Evolutionary conservation across 2,113 vertebrate species (phyloP).

Genomic region (Sigmodon hispidus): DNA sequence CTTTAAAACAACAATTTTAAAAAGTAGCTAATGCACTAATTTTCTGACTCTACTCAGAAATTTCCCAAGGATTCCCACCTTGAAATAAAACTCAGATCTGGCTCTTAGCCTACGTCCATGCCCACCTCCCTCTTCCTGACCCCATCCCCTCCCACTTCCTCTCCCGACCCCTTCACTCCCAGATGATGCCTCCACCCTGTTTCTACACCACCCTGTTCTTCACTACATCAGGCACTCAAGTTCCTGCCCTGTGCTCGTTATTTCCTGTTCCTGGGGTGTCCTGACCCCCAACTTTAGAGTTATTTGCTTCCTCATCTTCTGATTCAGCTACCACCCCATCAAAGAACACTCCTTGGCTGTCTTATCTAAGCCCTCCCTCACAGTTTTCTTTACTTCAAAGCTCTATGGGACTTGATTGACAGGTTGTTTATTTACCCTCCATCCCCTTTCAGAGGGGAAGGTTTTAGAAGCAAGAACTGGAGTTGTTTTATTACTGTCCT

Average conservation of each 20-base stretch:
- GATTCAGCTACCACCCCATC: neutral
- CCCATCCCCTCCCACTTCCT: constrained; percentile 27
- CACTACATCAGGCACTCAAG: accelerated
- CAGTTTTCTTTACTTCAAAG: neutral
- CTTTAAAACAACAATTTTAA: neutral
- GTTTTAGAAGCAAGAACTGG: neutral
- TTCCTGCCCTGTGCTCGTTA: neutral
- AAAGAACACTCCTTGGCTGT: neutral
- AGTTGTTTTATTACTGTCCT: neutral
- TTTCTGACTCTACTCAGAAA: neutral
- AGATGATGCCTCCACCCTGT: neutral
- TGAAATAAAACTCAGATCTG: neutral
- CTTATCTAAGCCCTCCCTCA: neutral
- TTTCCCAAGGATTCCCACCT: neutral
- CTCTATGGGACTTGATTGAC: neutral
- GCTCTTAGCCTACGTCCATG: neutral
- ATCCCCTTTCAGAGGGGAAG: neutral
- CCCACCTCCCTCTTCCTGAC: neutral
- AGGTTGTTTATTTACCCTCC: neutral
- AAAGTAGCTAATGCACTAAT: neutral
- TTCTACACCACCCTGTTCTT: too few relatives aligned
- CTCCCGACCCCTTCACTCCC: neutral
- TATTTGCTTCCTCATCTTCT: neutral
- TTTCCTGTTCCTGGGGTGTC: neutral
- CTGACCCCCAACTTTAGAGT: neutral